Conservation (phyloP, 2,113 vertebrate genomes). For the Ellobius talpinus region DNA sequence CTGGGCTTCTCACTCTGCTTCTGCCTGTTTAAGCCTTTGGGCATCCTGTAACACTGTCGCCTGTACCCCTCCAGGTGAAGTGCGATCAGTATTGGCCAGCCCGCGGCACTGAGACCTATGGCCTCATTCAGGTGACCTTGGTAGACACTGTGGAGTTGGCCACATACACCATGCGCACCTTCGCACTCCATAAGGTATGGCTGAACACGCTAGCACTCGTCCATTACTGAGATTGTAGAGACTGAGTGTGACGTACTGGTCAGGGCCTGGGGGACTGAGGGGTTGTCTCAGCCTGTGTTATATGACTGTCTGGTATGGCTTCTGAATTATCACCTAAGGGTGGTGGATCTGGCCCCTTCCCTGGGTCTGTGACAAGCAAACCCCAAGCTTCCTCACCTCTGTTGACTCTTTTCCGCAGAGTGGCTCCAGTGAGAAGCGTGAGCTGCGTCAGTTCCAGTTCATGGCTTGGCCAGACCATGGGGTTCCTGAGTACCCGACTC, state of each 20-base stretch:
- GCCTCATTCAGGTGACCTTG: conserved; percentile 96
- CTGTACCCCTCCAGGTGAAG: conserved; percentile 89
- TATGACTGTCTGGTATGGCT: accelerated
- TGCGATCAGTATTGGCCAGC: conserved; percentile 99
- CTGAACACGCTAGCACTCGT: accelerated
- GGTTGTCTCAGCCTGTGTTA: accelerated
- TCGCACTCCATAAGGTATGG: conserved; percentile 94
- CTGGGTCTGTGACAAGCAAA: neutral
- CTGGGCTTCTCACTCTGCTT: too few relatives aligned
- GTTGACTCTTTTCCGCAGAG: conserved; percentile 86
- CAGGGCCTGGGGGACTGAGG: neutral
- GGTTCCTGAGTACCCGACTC: conserved; percentile 96
- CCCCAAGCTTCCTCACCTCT: neutral
- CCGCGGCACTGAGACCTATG: conserved; percentile 95
- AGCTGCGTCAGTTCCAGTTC: conserved; percentile 98
- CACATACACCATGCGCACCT: conserved; percentile 95
- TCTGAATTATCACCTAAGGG: neutral
- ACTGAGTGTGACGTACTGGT: neutral
- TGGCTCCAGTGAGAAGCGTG: conserved; percentile 96
- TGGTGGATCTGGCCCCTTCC: accelerated
- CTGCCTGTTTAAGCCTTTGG: neutral
- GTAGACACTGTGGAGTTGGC: conserved; percentile 96
- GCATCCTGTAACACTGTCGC: neutral
- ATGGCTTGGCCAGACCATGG: conserved; percentile 99
- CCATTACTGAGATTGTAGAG: accelerated